Base-by-base conservation (phyloP, 2,113 vertebrate genomes). In the Notarius lentiginosus region DNA sequence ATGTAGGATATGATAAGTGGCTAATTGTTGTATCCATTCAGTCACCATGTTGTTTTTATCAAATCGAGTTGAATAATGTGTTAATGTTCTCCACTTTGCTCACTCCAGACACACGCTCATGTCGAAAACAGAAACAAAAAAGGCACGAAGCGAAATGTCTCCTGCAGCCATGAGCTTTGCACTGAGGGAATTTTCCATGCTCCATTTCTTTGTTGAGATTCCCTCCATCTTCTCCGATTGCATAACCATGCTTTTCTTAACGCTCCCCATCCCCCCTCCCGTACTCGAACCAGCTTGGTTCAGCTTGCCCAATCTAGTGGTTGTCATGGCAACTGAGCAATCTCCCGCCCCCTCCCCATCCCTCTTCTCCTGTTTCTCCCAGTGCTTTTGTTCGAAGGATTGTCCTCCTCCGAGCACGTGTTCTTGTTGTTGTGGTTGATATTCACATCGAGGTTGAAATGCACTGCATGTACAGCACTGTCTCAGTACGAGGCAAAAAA, bases 251-350 rank as follows among this genome's bases (percentile, higher is more conserved):
- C 89, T 92, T 91, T 90, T 91, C 15, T 56, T 47, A 75, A 60
- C 68, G 75, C 79, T 47, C 81, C 8, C 53, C 83, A 75, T 87
- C 93, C 53, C 18, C 76, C 53, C 10, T 53, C 53, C 49, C 5
- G 1, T 10, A 41, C 65, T 86, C 90, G 88, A 92, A 90, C 90
- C 82, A 92, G 89, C 92, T 89, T 5, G 79, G 90, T 92, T 88
- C 85, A 92, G 93, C 92, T 93, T 93, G 94, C 92, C 92, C 91
- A 92, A 92, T 93, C 92, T 55, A 83, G 92, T 94, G 87, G 95
- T 95, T 84, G 92, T 91, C 93, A 94, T 94, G 87, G 94, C 92
- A 94, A 95, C 95, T 91, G 88, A 89, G 91, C 93, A 93, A 92
- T 94, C 93, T 94, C 92, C 89, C 15, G 7, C 24, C 30, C 30